These are phyloP conservation scores for Pachliopta kotzebuea DNA, from an alignment of 2,888 invertebrate species.

Conservation along the genomic window DNA sequence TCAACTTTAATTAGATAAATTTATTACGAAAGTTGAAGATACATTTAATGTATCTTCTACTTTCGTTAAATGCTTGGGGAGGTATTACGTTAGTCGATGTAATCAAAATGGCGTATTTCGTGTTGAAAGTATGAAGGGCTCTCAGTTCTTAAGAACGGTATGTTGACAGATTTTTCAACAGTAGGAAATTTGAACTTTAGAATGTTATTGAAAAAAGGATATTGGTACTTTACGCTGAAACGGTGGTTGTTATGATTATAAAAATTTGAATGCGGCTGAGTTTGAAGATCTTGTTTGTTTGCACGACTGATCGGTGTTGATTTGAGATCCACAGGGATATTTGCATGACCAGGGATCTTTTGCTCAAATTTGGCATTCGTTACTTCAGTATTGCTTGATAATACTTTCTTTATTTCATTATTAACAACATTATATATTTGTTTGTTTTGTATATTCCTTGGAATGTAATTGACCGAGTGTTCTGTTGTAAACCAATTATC, in stretches of 20 bases:
- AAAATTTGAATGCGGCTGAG: constrained; percentile 6
- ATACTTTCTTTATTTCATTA: constrained; percentile 5
- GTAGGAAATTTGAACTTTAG: constrained; percentile 36
- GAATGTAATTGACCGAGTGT: constrained; percentile 10
- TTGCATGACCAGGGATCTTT: neutral
- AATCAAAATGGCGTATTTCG: constrained; percentile 51
- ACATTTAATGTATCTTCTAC: neutral
- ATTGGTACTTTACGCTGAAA: constrained; percentile 27
- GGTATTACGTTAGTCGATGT: constrained; percentile 40
- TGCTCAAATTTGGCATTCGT: neutral
- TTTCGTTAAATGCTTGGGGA: no score
- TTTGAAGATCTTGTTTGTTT: constrained; percentile 1
- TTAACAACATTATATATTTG: neutral
- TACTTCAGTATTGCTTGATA: neutral
- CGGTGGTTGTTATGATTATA: constrained; percentile 25
- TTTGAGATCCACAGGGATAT: neutral
- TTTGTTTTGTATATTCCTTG: constrained; percentile 8
- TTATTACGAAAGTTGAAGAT: neutral
- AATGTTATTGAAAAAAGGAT: constrained; percentile 29
- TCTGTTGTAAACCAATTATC: constrained; percentile 19
- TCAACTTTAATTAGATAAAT: no score
- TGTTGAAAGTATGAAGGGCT: constrained; percentile 54
- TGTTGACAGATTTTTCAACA: constrained; percentile 31
- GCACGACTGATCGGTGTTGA: neutral
- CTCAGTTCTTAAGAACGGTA: constrained; percentile 22